phyloP scores from a whole-genome alignment of 2,888 invertebrate genomes.

The Neoascia interrupta region DNA sequence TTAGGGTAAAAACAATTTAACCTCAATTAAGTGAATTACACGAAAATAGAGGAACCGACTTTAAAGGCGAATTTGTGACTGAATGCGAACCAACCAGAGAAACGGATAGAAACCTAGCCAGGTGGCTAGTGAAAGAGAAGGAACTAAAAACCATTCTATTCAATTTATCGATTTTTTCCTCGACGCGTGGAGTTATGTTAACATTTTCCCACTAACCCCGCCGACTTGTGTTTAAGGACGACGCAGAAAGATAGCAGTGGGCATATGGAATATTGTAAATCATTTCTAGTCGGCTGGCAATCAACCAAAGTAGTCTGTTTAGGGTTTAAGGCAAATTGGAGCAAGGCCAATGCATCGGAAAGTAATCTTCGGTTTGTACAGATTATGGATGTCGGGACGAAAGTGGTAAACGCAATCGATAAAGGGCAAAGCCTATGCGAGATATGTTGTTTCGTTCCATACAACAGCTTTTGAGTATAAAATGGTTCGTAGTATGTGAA shows the following conservation, averaged over 20 bases:
- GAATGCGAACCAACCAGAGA: slow-evolving; percentile 15
- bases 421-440: too few relatives aligned
- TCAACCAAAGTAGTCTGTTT: slow-evolving; percentile 6
- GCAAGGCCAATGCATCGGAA: slow-evolving; percentile 59
- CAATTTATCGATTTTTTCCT: slow-evolving; percentile 53
- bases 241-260: slow-evolving; percentile 1
- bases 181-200: too few relatives aligned
- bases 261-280: background rate
- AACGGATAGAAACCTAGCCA: slow-evolving; percentile 1
- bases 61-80: slow-evolving; percentile 3
- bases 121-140: background rate
- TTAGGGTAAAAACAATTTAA: slow-evolving; percentile 66
- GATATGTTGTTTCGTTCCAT: too few relatives aligned
- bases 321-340: slow-evolving; percentile 38
- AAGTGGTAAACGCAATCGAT: too few relatives aligned
- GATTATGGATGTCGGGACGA: slow-evolving; percentile 17
- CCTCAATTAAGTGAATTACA: slow-evolving; percentile 64
- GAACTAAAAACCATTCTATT: slow-evolving; percentile 23
- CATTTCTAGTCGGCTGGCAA: slow-evolving; percentile 21
- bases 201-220: slow-evolving; percentile 2
- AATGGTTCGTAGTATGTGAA: too few relatives aligned
- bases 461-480: too few relatives aligned
- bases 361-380: background rate
- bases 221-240: background rate
- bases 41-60: slow-evolving; percentile 23